These are phyloP conservation scores for Parnassius glacialis DNA, from an alignment of 2,888 invertebrate species.

Conservation along the genomic window DNA sequence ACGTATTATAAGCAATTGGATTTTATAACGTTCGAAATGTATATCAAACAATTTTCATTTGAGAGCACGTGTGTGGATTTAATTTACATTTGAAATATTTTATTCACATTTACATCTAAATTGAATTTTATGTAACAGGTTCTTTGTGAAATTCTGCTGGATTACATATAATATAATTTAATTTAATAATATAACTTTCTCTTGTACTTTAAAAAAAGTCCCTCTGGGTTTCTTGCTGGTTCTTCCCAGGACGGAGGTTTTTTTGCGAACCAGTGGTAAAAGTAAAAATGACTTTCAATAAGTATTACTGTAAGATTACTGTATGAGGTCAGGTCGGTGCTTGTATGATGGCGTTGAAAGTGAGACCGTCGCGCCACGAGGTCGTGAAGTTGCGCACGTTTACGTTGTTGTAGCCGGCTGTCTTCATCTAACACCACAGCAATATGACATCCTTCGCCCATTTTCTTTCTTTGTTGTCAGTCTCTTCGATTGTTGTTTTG, in stretches of 20 bases:
- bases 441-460: slow-evolving; percentile 98
- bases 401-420: slow-evolving; percentile 99
- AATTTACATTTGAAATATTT: slow-evolving; percentile 8
- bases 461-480: slow-evolving; percentile 99
- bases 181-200: too few species aligned
- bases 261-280: too few species aligned
- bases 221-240: too few species aligned
- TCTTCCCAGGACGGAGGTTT: too few species aligned
- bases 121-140: slow-evolving; percentile 7
- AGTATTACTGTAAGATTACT: slow-evolving; percentile 42
- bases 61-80: slow-evolving; percentile 7
- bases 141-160: neutral
- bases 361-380: slow-evolving; percentile 99
- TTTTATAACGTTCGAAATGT: slow-evolving; percentile 2
- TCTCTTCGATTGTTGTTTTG: slow-evolving; percentile 99
- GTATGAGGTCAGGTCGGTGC: slow-evolving; percentile 95
- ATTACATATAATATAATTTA: too few species aligned
- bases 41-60: slow-evolving; percentile 3
- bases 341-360: slow-evolving; percentile 99
- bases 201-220: too few species aligned
- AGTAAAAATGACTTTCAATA: too few species aligned
- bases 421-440: slow-evolving; percentile 99
- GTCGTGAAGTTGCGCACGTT: slow-evolving; percentile 99
- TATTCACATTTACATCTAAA: slow-evolving; percentile 12
- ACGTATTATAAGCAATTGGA: slow-evolving; percentile 5